Evolutionary conservation across 2,888 invertebrate species (phyloP).

Genomic region (Julus scandinavius): DNA sequence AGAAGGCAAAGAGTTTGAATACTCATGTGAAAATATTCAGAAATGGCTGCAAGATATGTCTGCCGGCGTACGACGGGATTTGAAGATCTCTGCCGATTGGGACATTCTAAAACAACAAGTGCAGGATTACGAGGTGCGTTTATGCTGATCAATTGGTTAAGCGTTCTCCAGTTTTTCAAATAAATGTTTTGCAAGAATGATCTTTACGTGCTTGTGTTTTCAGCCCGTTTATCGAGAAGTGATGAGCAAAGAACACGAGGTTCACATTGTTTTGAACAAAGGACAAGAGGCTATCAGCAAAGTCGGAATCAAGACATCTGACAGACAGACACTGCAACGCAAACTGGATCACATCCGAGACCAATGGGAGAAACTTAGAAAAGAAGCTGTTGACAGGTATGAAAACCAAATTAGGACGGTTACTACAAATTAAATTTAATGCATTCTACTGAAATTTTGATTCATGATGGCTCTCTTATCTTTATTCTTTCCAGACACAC

Average conservation of each 20-base stretch:
- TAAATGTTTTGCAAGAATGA: background rate
- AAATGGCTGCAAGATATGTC: slow-evolving; percentile 90
- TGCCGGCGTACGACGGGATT: slow-evolving; percentile 77
- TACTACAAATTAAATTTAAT: no score
- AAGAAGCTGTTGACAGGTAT: slow-evolving; percentile 80
- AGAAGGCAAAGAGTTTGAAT: slow-evolving; percentile 90
- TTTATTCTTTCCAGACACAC: slow-evolving; percentile 72
- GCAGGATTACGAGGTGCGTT: slow-evolving; percentile 78
- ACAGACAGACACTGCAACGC: slow-evolving; percentile 75
- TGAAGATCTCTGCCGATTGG: slow-evolving; percentile 87
- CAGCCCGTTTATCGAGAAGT: slow-evolving; percentile 87
- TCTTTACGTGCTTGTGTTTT: slow-evolving; percentile 57
- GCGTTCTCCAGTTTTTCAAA: background rate
- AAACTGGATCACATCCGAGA: slow-evolving; percentile 90
- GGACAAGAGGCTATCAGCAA: slow-evolving; percentile 77
- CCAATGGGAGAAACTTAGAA: slow-evolving; percentile 91
- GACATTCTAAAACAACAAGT: slow-evolving; percentile 86
- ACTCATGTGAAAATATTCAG: slow-evolving; percentile 85
- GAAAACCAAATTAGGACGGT: background rate
- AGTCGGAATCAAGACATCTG: slow-evolving; percentile 65
- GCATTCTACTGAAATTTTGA: no score
- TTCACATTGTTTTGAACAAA: slow-evolving; percentile 92
- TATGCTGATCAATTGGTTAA: background rate
- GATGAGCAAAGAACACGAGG: slow-evolving; percentile 88
- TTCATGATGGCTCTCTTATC: background rate